These are phyloP conservation scores for Illadopsis cleaveri DNA, from an alignment of 2,113 vertebrate species.

Conservation along the genomic window DNA sequence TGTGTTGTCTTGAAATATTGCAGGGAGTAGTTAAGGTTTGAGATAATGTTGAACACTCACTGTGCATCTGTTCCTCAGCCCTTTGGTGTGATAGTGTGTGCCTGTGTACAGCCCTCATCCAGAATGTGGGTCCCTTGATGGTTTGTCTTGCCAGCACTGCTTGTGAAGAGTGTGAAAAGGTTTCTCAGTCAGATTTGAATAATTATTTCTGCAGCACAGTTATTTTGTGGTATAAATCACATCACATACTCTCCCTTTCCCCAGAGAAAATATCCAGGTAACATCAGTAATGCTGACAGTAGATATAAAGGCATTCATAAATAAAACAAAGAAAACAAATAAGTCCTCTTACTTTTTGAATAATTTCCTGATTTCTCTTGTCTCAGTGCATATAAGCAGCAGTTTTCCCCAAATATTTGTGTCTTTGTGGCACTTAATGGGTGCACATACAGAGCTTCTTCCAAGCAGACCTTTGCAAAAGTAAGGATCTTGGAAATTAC, in stretches of 20 bases:
- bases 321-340: background rate
- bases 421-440: background rate
- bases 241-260: background rate
- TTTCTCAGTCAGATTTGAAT: background rate
- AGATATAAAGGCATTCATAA: background rate
- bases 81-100: background rate
- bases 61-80: background rate
- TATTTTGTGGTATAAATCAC: background rate
- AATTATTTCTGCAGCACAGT: background rate
- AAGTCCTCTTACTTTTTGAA: background rate
- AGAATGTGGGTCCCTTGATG: background rate
- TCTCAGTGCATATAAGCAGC: background rate
- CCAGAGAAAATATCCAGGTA: background rate
- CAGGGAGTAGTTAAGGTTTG: background rate
- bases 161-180: background rate
- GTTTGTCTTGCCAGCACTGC: background rate
- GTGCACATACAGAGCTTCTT: background rate
- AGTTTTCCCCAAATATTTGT: background rate
- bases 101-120: background rate
- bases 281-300: background rate
- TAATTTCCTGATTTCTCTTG: background rate
- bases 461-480: background rate
- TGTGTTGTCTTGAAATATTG: background rate
- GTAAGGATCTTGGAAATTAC: background rate
- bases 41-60: background rate